These are phyloP conservation scores for Aurelia aurita DNA, from an alignment of 30 jellyfish, hydroid and myxozoan genomes.

Conservation along the genomic window DNA sequence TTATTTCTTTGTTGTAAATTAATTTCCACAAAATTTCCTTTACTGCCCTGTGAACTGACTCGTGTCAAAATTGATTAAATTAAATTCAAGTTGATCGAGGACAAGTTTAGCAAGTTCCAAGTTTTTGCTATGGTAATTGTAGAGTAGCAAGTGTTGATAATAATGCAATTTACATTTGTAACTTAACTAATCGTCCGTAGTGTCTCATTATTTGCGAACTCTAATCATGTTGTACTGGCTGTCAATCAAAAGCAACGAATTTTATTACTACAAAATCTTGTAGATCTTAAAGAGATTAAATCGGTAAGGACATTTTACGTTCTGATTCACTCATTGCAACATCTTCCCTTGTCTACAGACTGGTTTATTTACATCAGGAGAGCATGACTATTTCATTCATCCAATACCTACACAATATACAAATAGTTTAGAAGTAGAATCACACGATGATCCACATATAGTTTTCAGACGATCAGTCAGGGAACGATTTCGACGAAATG, in stretches of 20 bases:
- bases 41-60: not conserved
- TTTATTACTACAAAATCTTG: no score
- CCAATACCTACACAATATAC: slow-evolving; percentile 83
- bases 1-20: not conserved
- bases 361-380: slow-evolving; percentile 79
- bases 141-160: no score
- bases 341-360: slow-evolving; percentile 32
- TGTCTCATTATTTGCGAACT: no score
- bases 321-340: not conserved
- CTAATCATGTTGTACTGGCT: no score
- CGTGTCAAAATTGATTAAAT: not conserved
- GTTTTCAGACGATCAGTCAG: slow-evolving; percentile 77
- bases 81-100: no score
- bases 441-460: slow-evolving; percentile 72
- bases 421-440: slow-evolving; percentile 7
- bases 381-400: slow-evolving; percentile 88
- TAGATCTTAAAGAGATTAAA: no score
- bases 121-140: no score
- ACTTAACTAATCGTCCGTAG: no score
- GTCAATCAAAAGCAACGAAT: no score
- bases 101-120: no score
- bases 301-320: not conserved
- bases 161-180: no score
- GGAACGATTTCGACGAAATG: slow-evolving; percentile 36
- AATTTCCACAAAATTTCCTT: not conserved